Conservation (phyloP, 2,797 vertebrate species). For the Aselliscus stoliczkanus region DNA sequence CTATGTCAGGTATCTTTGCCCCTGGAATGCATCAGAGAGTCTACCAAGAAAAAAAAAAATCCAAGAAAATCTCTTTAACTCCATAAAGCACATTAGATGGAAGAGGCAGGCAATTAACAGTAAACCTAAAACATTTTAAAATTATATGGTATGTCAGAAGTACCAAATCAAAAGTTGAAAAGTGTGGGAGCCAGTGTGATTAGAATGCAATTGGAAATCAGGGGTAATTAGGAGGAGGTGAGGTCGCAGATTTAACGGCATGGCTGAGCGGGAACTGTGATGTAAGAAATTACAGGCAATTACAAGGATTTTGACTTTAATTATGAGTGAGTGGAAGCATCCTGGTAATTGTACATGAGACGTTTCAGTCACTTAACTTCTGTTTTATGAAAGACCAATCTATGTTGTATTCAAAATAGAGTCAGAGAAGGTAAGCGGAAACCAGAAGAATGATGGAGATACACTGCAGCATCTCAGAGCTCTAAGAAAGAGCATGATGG, state of each 20-base stretch:
- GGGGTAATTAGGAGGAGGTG: neutral
- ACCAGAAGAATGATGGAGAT: neutral
- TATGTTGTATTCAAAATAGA: neutral
- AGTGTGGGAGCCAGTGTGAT: neutral
- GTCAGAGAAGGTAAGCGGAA: neutral
- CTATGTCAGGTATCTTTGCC: neutral
- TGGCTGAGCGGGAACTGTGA: neutral
- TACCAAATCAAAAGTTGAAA: neutral
- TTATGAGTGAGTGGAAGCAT: neutral
- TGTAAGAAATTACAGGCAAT: neutral
- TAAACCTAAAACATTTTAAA: neutral
- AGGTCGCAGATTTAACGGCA: neutral
- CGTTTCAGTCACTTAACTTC: neutral
- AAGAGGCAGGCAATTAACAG: neutral
- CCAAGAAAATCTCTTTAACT: neutral
- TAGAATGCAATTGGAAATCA: neutral
- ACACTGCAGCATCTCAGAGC: no score
- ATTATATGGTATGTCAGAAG: neutral
- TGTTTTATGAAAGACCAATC: neutral
- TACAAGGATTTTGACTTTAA: neutral
- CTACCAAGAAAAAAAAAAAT: neutral
- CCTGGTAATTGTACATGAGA: neutral
- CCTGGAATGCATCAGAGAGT: neutral
- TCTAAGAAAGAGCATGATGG: neutral
- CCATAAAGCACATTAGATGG: neutral